Conservation (phyloP, 1,140 invertebrate genomes). For the Nephila pilipes region DNA sequence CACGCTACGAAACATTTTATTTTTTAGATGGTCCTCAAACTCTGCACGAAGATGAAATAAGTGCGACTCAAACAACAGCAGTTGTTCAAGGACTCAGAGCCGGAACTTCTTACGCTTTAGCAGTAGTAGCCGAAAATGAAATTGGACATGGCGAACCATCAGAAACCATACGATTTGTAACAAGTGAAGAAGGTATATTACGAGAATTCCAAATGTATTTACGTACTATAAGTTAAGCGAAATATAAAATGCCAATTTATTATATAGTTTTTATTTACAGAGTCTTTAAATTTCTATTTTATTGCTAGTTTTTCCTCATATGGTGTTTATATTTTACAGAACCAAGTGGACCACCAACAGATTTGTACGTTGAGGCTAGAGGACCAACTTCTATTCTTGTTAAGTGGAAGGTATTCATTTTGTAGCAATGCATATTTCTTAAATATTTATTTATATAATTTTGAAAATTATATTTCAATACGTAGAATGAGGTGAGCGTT, state of each 20-base stretch:
- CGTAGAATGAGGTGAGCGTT: too few species aligned
- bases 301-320: too few species aligned
- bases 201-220: not conserved
- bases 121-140: slow-evolving; percentile 96
- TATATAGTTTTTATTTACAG: not conserved
- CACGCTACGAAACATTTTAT: not conserved
- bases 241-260: not conserved
- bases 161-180: slow-evolving; percentile 94
- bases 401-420: slow-evolving; percentile 82
- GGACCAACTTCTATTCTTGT: slow-evolving; percentile 77
- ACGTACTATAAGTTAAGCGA: not conserved
- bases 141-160: slow-evolving; percentile 95
- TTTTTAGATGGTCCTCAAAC: slow-evolving; percentile 75
- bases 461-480: too few species aligned
- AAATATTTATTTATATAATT: too few species aligned
- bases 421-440: not conserved
- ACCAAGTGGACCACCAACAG: slow-evolving; percentile 77
- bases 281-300: too few species aligned
- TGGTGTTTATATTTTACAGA: slow-evolving; percentile 54
- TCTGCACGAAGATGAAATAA: slow-evolving; percentile 77
- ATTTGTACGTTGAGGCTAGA: slow-evolving; percentile 76
- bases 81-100: slow-evolving; percentile 85
- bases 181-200: slow-evolving; percentile 90
- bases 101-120: slow-evolving; percentile 94
- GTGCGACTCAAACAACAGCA: slow-evolving; percentile 71